Conservation (phyloP, 2,113 vertebrate genomes). For the Rhabdomys dilectus region DNA sequence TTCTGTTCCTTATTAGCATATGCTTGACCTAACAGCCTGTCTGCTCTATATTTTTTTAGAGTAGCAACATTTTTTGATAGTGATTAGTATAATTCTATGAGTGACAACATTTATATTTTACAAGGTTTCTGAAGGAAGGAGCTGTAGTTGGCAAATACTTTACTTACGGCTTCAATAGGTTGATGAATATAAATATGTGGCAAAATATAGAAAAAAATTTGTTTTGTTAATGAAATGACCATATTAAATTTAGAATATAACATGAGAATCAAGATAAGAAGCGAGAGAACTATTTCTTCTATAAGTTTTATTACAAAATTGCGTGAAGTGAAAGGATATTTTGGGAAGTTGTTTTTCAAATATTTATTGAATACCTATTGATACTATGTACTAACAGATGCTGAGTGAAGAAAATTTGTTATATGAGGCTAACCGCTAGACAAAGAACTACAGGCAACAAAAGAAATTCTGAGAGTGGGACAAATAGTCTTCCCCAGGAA, state of each 20-base stretch:
- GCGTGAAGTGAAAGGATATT: background rate
- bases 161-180: slow-evolving; percentile 57
- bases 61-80: slow-evolving; percentile 55
- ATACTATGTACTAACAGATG: background rate
- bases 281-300: background rate
- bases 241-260: slow-evolving; percentile 52
- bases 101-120: slow-evolving; percentile 62
- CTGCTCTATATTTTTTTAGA: slow-evolving; percentile 67
- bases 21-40: slow-evolving; percentile 69
- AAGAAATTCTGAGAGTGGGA: background rate
- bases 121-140: slow-evolving; percentile 49
- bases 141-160: slow-evolving; percentile 23
- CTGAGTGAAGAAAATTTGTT: background rate
- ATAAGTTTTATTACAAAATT: background rate
- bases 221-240: background rate
- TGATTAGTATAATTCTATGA: slow-evolving; percentile 65
- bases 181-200: slow-evolving; percentile 52
- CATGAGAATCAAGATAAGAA: background rate
- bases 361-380: background rate
- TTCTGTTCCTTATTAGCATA: slow-evolving; percentile 68
- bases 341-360: slow-evolving; percentile 32
- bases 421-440: background rate
- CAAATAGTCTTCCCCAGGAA: background rate
- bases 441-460: background rate
- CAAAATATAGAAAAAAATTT: slow-evolving; percentile 32